Evolutionary conservation across 2,113 vertebrate genomes (phyloP), one percentile per base, ranked within the genome.

Genomic region (Perca fluviatilis): DNA sequence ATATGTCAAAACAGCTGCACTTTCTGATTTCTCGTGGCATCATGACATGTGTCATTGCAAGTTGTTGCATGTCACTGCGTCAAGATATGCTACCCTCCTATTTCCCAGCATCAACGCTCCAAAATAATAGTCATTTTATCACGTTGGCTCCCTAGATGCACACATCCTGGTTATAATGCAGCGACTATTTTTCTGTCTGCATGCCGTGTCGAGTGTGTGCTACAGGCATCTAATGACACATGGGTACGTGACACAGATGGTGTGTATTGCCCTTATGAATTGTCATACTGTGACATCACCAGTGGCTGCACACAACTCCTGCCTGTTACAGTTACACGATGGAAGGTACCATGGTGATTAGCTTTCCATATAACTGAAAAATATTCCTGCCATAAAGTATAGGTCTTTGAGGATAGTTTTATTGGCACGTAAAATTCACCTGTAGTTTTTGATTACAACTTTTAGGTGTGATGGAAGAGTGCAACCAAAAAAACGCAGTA

Each of bases 211-310:
- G 62, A 68, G 62, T 50, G 62, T 79, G 43, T 53, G 62, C 50
- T 51, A 25, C 43, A 23, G 25, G 47, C 18, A 0, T 79, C 30
- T 54, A 62, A 70, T 62, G 30, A 70, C 77, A 79, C 33, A 23
- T 63, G 25, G 27, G 47, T 36, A 61, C 13, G 14, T 40, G 58
- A 18, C 58, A 15, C 58, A 51, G 47, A 1, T 14, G 9, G 27
- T 18, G 58, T 63, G 58, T 63, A 23, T 62, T 49, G 46, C 72
- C 46, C 58, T 66, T 46, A 49, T 58, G 51, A 58, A 43, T 63
- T 65, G 73, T 65, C 50, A 66, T 14, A 30, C 18, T 60, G 63
- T 77, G 75, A 67, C 75, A 77, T 77, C 27, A 61, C 71, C 13
- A n/a, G 58, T 6, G 21, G 47, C 72, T 36, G 72, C 72, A 74